Base-by-base conservation (phyloP, 2,888 invertebrate genomes). In the Pseudococcus viburni region DNA sequence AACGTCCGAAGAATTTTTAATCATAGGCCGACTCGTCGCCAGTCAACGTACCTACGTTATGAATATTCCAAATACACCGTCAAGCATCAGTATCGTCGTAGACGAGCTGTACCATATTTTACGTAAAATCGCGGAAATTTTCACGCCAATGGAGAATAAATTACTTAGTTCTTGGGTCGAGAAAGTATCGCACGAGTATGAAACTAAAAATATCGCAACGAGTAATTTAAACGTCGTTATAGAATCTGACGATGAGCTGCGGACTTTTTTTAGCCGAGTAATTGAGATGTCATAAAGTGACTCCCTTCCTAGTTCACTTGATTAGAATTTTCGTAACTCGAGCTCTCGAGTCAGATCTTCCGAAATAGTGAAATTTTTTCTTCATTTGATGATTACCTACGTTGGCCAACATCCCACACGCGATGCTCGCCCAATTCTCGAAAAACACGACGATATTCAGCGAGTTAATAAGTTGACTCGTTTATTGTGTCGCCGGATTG, bases 61-160 rank as follows among this genome's bases (percentile, higher is more conserved):
- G 59, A 59, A 59, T 59, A 59, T 59, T 59, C n/a, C 59, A 19
- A 5, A 19, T 19, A 17, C 17, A 59, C 17, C 15, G 26, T 33
- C 26, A 15, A 51, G 51, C 12, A 51, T 5, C 5, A 19, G 19
- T 17, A 55, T 55, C 55, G 5, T 15, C 55, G 0, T 55, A 19
- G 5, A n/a, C 59, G 51, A 51, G 17, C 15, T 55, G 15, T 12
- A 55, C 5, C 0, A 55, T 17, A 55, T 17, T 5, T 19, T 6
- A 19, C 59, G 59, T 59, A 59, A 59, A 59, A 59, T 59, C n/a
- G 59, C n/a, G 59, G 59, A 59, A 59, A 59, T 59, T 59, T 59
- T 59, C 19, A 59, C 59, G 59, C 59, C 59, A 59, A 59, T 59
- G 59, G 19, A 59, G 59, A 59, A 59, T 59, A 59, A 59, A 59